Conservation (phyloP, 2,888 invertebrate genomes). For the Drosophila prolongata region DNA sequence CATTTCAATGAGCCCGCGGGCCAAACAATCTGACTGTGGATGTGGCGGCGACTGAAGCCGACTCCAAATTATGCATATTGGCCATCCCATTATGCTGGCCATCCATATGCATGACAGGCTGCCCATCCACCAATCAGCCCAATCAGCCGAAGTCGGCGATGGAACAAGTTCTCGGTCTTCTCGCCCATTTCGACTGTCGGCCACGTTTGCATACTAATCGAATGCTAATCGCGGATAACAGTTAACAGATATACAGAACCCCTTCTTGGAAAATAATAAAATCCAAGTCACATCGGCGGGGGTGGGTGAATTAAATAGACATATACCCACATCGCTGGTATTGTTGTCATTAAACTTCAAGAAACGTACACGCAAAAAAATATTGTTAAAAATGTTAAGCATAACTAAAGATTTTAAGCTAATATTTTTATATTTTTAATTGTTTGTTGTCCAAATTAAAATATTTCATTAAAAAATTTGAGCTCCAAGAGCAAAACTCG, state of each 20-base stretch:
- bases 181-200: conserved; percentile 6
- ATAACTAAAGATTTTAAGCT: no score
- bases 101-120: conserved; percentile 42
- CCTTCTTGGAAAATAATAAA: conserved; percentile 10
- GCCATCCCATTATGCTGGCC: conserved; percentile 33
- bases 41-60: background rate
- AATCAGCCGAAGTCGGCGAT: conserved; percentile 1
- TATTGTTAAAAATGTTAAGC: background rate
- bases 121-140: background rate
- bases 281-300: conserved; percentile 7
- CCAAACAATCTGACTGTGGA: conserved; percentile 3
- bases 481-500: no score
- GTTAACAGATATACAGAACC: conserved; percentile 41
- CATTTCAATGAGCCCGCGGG: conserved; percentile 67
- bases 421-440: no score
- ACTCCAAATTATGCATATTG: conserved; percentile 45
- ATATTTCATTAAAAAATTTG: no score
- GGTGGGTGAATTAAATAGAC: no score
- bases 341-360: conserved; percentile 4
- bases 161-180: conserved; percentile 28
- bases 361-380: background rate
- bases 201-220: conserved; percentile 56
- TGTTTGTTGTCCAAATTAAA: no score
- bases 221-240: conserved; percentile 56
- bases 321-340: conserved; percentile 1